Evolutionary conservation across 2,888 invertebrate species (phyloP), one percentile per base, ranked within the genome.

Genomic region (Agriopis leucophaearia): DNA sequence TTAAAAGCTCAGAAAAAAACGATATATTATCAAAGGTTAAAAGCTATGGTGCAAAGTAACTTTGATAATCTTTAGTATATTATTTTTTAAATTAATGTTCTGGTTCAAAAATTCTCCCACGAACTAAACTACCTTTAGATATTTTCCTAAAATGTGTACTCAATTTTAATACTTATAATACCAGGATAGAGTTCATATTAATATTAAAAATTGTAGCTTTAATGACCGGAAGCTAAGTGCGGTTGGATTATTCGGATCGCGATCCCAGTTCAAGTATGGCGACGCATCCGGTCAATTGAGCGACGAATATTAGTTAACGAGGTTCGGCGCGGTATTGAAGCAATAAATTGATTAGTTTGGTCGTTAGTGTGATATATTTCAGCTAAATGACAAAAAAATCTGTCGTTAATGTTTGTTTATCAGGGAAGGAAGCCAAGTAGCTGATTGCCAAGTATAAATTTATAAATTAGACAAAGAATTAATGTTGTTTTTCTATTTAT

Each of bases 241-340:
- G 86, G 85, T 87, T 83, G 85, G 85, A 89, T 90, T 88, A 81
- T 88, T 88, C 83, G 87, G 83, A 88, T 89, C 85, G 89, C 91
- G 86, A 89, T 87, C 82, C 77, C 79, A 83, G 83, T 88, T 87
- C 83, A 88, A 90, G 89, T 84, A 89, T 88, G 89, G 87, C 84
- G 71, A 62, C 70, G 74, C 79, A 81, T 83, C 82, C 83, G 83
- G 82, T 81, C 81, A 83, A 83, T 79, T 79, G 81, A 81, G 71
- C 76, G 79, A 74, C 76, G 58, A 81, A 82, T 74, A 78, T 74
- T 79, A 81, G 80, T 81, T 78, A 78, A 70, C 64, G 56, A 71
- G 69, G 65, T 50, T 75, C 58, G 56, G 64, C 64, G 38, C 59
- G 59, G 55, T 66, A 74, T 73, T 63, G 66, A 66, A 71, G 64